phyloP scores from a whole-genome alignment of 2,888 invertebrate genomes.

The Clusia tigrina region DNA sequence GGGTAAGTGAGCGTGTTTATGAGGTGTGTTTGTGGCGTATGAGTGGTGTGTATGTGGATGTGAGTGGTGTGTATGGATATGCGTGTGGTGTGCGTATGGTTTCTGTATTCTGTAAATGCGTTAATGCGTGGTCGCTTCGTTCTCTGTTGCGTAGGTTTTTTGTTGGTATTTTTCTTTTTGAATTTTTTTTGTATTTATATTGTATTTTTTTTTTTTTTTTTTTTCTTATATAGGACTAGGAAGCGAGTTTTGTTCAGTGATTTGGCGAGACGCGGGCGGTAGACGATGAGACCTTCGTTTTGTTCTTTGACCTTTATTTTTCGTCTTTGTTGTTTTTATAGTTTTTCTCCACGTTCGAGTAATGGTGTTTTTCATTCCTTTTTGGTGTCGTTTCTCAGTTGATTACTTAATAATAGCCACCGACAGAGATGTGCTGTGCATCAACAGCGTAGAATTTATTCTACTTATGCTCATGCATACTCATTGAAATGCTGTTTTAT shows the following conservation, averaged over 20 bases:
- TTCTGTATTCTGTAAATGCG: neutral
- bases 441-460: no score
- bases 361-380: neutral
- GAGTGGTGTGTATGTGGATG: no score
- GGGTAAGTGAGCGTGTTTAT: no score
- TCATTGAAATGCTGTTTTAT: no score
- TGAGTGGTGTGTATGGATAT: neutral
- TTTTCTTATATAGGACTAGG: conserved; percentile 35
- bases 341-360: no score
- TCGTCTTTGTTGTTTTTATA: neutral
- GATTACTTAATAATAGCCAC: no score
- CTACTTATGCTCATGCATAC: no score
- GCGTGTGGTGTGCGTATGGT: neutral
- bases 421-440: no score
- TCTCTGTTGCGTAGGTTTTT: neutral
- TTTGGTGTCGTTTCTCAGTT: no score
- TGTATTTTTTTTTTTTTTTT: conserved; percentile 4
- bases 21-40: no score
- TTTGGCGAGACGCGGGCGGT: neutral
- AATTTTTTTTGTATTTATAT: conserved; percentile 4
- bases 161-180: neutral
- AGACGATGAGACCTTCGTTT: conserved; percentile 51
- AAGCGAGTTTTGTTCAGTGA: conserved; percentile 40
- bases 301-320: conserved; percentile 59
- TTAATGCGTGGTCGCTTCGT: neutral